Base-by-base conservation (phyloP, 2,888 invertebrate genomes). In the Eupithecia abbreviata region DNA sequence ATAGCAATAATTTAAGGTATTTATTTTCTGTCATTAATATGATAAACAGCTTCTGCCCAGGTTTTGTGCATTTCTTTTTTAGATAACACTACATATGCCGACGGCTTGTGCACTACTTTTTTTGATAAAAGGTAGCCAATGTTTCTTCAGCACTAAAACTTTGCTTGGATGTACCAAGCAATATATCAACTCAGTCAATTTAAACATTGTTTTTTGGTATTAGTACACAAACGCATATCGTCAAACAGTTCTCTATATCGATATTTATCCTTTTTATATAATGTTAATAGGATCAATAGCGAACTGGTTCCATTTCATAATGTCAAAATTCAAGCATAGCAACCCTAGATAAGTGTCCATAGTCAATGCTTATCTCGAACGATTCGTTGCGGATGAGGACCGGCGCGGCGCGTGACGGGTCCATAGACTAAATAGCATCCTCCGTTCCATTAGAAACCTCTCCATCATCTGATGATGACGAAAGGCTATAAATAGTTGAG, bases 381-480 rank as follows among this genome's bases (percentile, higher is more conserved):
- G 71, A 83, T 83, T 82, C 76, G 83, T 80, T 82, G 78, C 78
- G 73, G 79, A 76, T 72, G 75, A 71, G 69, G 71, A 77, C 75
- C 73, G 42, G 15, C 66, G 12, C 66, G 74, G 66, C 74, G 78
- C 78, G 76, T 77, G 81, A 74, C 75, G 76, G 41, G 72, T 65
- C 68, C 73, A 76, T 71, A 67, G 55, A 69, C 77, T 71, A 67
- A 65, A 71, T 47, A 66, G 47, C 58, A 62, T 42, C 43, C 47
- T 69, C 30, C 18, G n/a, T 18, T 69, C 69, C 30, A 69, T 73
- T 73, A 73, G 66, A 77, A 71, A 68, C 67, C 47, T 83, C 83
- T 82, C 62, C 69, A 41, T 49, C 72, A 41, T 66, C 47, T 68
- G 86, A 82, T 85, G 87, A 87, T 86, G 85, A 85, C 86, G 49